A percentile compares a stretch with the other conserved stretches of the same genome.
Conservation (phyloP, 2,888 invertebrate species). For the Ganaspis brasiliensis region DNA sequence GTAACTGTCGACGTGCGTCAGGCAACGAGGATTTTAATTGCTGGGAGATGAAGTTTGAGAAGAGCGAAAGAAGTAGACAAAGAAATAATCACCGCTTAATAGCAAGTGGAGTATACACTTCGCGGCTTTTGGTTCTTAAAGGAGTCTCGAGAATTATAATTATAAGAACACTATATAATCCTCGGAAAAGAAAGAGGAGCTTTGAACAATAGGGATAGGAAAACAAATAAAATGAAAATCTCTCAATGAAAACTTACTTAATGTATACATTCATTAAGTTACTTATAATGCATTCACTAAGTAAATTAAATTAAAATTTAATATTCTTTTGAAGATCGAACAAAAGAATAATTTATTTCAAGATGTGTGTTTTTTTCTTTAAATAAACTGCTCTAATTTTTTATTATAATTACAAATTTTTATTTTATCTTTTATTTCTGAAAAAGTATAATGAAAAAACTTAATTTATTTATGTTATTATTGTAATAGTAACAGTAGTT, state of each 20-base stretch:
- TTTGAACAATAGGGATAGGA: background rate
- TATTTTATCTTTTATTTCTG: too few species aligned
- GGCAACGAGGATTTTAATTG: conserved; percentile 38
- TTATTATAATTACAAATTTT: too few species aligned
- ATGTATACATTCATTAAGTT: too few species aligned
- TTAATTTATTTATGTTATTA: too few species aligned
- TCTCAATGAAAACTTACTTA: background rate
- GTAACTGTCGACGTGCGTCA: background rate
- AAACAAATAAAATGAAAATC: background rate
- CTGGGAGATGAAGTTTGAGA: conserved; percentile 18
- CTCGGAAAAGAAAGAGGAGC: background rate
- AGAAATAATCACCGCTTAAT: conserved; percentile 32
- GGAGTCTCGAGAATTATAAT: conserved; percentile 4
- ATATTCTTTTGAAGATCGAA: too few species aligned
- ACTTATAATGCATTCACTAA: too few species aligned
- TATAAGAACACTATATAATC: conserved; percentile 6
- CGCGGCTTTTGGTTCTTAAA: conserved; percentile 5
- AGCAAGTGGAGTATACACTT: conserved; percentile 24
- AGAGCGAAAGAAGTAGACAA: conserved; percentile 37
- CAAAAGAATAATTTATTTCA: background rate
- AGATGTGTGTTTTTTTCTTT: background rate
- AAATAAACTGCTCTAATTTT: background rate
- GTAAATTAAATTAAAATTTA: too few species aligned
- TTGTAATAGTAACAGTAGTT: too few species aligned
- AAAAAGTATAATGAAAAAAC: too few species aligned